Base-by-base conservation (phyloP, 2,113 vertebrate genomes). In the Scomber japonicus region DNA sequence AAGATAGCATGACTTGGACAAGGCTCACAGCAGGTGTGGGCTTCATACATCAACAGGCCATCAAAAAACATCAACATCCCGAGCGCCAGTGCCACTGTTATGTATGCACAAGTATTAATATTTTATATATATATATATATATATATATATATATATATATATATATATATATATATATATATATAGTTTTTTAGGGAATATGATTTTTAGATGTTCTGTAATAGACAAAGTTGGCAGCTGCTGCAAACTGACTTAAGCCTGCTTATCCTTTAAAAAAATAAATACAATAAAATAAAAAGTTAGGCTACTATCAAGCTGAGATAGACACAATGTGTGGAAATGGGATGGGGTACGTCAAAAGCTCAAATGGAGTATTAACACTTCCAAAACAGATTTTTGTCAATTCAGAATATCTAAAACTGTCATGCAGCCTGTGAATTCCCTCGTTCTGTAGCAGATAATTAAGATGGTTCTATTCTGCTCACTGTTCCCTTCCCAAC, bases 391-490 rank as follows among this genome's bases (percentile, higher is more conserved):
- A 14, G 7, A 48, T 51, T 31, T 67, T 5, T 48, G 14, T n/a
- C 3, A 11, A 71, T 31, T 71, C 15, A 27, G 4, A 49, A 67
- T 15, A 51, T 73, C 50, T 54, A 11, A 78, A 84, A 78, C 48
- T 54, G 19, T 3, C 55, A 3, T 19, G 40, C 16, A 50, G 46
- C n/a, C 35, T 31, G 50, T 2, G 56, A 71, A 57, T 57, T 24
- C 49, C 16, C 63, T 70, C 44, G 15, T 57, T 83, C 46, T 30
- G 0, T 3, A 0, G 70, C 17, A 83, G 78, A 72, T 69, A 66
- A 87, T 83, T 75, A 62, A 16, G 76, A 64, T 30, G 49, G 71
- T 78, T 83, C 77, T 35, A 83, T 90, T 89, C 65, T 31, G 56
- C 81, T 81, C 57, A 50, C 60, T 59, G 59, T 77, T 82, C 76